Conservation (phyloP, 2,888 invertebrate species). For the Drosophila merina region DNA sequence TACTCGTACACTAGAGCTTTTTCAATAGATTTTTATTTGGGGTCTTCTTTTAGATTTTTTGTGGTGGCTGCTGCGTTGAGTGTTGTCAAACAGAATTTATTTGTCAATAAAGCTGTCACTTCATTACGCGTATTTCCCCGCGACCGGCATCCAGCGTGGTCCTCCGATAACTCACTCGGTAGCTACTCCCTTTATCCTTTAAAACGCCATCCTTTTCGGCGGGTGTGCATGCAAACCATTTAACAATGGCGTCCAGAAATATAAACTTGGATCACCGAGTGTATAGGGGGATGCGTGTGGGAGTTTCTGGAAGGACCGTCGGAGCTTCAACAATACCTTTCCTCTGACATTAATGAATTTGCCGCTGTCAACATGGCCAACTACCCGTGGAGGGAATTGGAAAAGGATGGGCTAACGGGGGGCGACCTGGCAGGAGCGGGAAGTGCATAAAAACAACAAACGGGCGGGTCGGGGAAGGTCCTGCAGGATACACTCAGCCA, state of each 20-base stretch:
- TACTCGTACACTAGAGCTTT: slow-evolving; percentile 8
- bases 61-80: slow-evolving; percentile 52
- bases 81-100: slow-evolving; percentile 74
- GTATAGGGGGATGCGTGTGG: slow-evolving; percentile 8
- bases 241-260: slow-evolving; percentile 67
- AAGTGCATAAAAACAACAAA: slow-evolving; percentile 69
- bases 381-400: slow-evolving; percentile 26
- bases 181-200: not conserved
- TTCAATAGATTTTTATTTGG: slow-evolving; percentile 18
- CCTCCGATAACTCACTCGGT: slow-evolving; percentile 60
- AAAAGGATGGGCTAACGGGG: slow-evolving; percentile 9
- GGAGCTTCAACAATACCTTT: slow-evolving; percentile 41
- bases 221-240: slow-evolving; percentile 52
- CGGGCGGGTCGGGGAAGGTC: slow-evolving; percentile 47
- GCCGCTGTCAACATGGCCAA: slow-evolving; percentile 73
- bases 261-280: slow-evolving; percentile 65
- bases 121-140: slow-evolving; percentile 67
- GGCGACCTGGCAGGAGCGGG: not conserved
- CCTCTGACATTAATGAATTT: slow-evolving; percentile 75
- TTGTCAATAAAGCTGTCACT: slow-evolving; percentile 79
- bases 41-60: slow-evolving; percentile 41
- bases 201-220: not conserved
- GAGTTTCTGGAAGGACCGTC: slow-evolving; percentile 7
- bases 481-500: slow-evolving; percentile 36
- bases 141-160: slow-evolving; percentile 50